phyloP scores from a whole-genome alignment of 2,888 invertebrate genomes.

The Schizotus pectinicornis region DNA sequence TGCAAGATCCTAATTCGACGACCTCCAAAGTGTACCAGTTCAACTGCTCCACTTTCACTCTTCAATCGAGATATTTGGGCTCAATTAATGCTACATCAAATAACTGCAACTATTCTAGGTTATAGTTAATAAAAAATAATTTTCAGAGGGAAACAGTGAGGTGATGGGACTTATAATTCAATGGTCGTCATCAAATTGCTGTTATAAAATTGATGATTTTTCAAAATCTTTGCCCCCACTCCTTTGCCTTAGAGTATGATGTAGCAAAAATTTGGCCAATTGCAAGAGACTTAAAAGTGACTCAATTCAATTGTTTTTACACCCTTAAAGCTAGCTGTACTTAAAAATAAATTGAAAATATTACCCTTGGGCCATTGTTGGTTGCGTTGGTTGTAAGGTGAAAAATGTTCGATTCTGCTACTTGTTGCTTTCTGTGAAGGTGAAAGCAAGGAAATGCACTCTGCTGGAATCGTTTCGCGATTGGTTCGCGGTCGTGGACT shows the following conservation, averaged over 20 bases:
- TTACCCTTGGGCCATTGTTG: conserved; percentile 21
- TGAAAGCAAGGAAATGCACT: too few species aligned
- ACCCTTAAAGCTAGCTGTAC: background rate
- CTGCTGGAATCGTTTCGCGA: background rate
- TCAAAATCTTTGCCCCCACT: too few species aligned
- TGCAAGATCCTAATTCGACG: background rate
- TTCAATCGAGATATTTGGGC: background rate
- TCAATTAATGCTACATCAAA: too few species aligned
- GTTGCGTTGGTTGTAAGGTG: background rate
- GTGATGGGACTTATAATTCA: too few species aligned
- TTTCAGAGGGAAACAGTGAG: background rate
- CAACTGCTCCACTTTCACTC: conserved; percentile 21
- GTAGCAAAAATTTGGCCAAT: too few species aligned
- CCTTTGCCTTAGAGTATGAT: too few species aligned
- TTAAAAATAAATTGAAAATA: background rate
- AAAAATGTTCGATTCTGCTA: background rate
- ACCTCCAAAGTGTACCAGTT: conserved; percentile 9
- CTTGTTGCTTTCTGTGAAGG: background rate
- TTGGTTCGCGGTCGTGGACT: background rate
- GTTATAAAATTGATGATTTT: too few species aligned
- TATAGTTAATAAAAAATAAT: conserved; percentile 1
- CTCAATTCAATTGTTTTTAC: too few species aligned
- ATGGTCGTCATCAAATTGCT: too few species aligned
- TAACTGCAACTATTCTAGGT: background rate
- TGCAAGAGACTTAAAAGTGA: too few species aligned